phyloP scores from a whole-genome alignment of 2,888 invertebrate species.

The Seira ritae region DNA sequence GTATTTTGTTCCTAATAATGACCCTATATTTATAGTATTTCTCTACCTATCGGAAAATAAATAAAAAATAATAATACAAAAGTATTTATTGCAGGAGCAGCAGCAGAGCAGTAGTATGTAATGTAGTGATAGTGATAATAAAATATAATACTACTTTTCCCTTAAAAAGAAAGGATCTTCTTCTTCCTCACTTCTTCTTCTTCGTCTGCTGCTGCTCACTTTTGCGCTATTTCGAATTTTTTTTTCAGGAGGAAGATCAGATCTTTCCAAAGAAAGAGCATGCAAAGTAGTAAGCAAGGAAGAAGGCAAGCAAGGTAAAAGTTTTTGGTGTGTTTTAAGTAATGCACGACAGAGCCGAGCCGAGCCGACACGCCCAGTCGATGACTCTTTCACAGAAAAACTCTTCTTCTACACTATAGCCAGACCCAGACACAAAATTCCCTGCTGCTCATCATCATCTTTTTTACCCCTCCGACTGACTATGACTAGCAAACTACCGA shows the following conservation, averaged over 20 bases:
- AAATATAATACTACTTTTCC: neutral
- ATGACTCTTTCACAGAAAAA: conserved; percentile 42
- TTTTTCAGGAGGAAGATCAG: neutral
- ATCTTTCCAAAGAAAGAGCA: conserved; percentile 46
- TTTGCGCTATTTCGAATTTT: neutral
- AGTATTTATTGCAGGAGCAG: no score
- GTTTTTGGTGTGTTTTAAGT: conserved; percentile 5
- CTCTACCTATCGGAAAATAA: neutral
- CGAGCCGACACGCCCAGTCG: conserved; percentile 66
- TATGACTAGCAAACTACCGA: no score
- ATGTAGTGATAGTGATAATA: neutral
- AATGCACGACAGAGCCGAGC: conserved; percentile 59
- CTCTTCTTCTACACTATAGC: conserved; percentile 38
- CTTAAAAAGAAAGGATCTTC: neutral
- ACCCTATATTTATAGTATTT: neutral
- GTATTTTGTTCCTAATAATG: no score
- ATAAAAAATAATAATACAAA: no score
- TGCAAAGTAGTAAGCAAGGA: conserved; percentile 41
- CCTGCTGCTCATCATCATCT: conserved; percentile 51
- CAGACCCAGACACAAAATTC: conserved; percentile 44
- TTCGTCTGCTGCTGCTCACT: neutral
- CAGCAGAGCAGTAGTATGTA: no score
- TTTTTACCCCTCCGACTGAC: conserved; percentile 1
- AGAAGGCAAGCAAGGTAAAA: no score
- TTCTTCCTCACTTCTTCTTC: neutral